phyloP scores from a whole-genome alignment of 2,888 invertebrate species.

The Cheilosia soror region DNA sequence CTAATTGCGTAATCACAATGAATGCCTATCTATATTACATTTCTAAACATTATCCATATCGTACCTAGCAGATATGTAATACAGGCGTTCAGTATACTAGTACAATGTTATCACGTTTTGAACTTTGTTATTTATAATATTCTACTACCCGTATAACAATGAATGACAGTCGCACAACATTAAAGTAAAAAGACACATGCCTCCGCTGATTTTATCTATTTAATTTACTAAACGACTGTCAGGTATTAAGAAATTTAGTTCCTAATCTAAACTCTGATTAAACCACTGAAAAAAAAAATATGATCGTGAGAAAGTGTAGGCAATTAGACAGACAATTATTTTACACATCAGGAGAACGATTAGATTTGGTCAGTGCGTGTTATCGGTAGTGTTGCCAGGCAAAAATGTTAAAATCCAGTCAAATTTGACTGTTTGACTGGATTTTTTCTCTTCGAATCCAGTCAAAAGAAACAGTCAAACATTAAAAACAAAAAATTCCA shows the following conservation, averaged over 20 bases:
- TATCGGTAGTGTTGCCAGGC: no score
- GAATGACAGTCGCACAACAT: neutral
- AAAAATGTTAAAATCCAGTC: no score
- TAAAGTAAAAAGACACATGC: neutral
- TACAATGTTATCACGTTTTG: neutral
- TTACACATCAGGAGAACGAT: neutral
- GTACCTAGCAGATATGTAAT: no score
- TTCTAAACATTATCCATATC: no score
- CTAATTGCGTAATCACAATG: no score
- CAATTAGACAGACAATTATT: neutral
- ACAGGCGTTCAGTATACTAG: no score
- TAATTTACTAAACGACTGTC: neutral
- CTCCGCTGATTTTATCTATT: conserved; percentile 1
- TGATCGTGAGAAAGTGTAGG: neutral
- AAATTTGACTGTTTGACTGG: no score
- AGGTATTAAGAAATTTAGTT: neutral
- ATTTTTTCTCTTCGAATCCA: no score
- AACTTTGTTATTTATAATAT: no score
- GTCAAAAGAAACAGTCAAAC: no score
- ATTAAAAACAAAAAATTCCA: no score
- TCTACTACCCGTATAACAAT: neutral
- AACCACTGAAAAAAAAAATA: neutral
- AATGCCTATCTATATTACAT: no score
- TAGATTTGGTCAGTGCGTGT: neutral
- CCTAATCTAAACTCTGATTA: neutral